These are phyloP conservation scores for Protodeltote pygarga DNA, from an alignment of 2,888 invertebrate genomes.

Conservation along the genomic window DNA sequence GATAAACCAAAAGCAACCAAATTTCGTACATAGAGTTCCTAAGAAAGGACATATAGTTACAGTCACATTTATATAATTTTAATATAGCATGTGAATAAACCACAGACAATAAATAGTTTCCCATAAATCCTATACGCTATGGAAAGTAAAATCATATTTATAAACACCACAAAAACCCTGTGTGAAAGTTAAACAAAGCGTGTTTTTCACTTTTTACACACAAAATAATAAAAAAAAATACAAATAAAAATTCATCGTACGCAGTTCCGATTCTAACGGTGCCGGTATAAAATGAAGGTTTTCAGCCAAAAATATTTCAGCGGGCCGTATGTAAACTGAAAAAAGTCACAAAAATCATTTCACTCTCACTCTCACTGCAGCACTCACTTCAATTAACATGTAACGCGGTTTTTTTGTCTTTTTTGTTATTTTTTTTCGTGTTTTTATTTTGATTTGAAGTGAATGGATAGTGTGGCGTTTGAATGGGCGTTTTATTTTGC, in stretches of 20 bases:
- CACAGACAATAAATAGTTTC: background rate
- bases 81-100: too few relatives aligned
- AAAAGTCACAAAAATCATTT: conserved; percentile 42
- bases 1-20: too few relatives aligned
- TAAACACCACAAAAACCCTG: conserved; percentile 29
- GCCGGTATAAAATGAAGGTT: conserved; percentile 42
- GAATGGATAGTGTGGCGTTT: conserved; percentile 27
- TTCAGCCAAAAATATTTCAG: conserved; percentile 45
- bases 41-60: too few relatives aligned
- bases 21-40: too few relatives aligned
- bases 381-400: conserved; percentile 50
- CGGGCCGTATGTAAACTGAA: conserved; percentile 34
- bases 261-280: conserved; percentile 52
- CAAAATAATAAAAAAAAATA: too few relatives aligned
- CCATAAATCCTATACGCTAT: conserved; percentile 15
- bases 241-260: conserved; percentile 51
- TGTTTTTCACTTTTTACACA: conserved; percentile 54
- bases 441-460: conserved; percentile 32
- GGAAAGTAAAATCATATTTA: conserved; percentile 33
- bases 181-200: conserved; percentile 40
- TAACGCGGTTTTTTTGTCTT: conserved; percentile 34
- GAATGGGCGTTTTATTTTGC: conserved; percentile 9
- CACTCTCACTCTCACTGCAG: conserved; percentile 44
- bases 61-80: too few relatives aligned
- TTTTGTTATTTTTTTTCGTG: conserved; percentile 30